Base-by-base conservation (phyloP, 1,140 invertebrate genomes). In the Drosophila tristis region DNA sequence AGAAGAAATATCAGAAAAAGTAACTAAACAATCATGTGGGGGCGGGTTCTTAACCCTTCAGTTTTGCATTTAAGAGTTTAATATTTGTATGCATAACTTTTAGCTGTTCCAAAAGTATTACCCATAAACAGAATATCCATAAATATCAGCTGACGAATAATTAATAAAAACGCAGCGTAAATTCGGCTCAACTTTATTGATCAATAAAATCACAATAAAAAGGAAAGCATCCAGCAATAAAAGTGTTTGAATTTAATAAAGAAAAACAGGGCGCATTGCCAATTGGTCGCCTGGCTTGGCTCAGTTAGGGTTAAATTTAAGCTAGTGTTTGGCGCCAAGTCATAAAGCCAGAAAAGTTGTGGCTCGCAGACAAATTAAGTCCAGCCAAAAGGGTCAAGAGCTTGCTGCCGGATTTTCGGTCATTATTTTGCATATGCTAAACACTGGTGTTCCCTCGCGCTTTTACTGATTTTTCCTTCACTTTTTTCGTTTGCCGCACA, bases 351-450 rank as follows among this genome's bases (percentile, higher is more conserved):
- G 49, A 74, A 61, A 66, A 64, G 26, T 50, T 54, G 56, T 42
- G 59, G 42, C 16, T 31, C 15, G 50, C 66, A 84, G 80, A 85
- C 66, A 80, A 76, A 80, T 85, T 85, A 76, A 65, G 49, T 35
- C 54, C 59, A 51, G 20, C 45, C 44, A 43, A 67, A 73, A 66
- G 62, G 54, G 75, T 72, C 65, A 76, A 85, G 62, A 72, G 59
- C 56, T 64, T 64, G 45, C n/a, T 51, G 56, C 39, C 7, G 20
- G 23, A 13, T 59, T 50, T 67, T 56, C 43, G 23, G 58, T 29
- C 55, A 79, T 71, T 79, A 61, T 75, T 78, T 79, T 79, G 65
- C 80, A 78, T 75, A 68, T 84, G 71, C 65, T 63, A 59, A 67
- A 58, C 56, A 59, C 15, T 54, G 53, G 15, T 51, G 63, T 55